Percentiles rank a stretch among this genome's conserved stretches.
These are phyloP conservation scores for Cyclopterus lumpus DNA, from an alignment of 2,797 vertebrate genomes.

Conservation along the genomic window DNA sequence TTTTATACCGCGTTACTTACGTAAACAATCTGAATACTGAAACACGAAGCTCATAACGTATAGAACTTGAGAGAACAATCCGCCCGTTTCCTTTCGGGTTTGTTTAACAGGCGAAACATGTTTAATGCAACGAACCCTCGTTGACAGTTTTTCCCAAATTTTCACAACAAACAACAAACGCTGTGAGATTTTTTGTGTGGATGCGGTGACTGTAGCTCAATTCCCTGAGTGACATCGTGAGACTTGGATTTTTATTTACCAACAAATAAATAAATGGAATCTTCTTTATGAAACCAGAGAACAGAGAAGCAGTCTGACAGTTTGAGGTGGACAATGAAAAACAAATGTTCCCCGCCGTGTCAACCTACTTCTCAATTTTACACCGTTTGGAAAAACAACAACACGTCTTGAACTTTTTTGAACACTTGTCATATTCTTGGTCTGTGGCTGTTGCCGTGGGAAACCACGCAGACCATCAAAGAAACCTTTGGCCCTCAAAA, in stretches of 20 bases:
- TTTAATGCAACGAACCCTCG: slow-evolving; percentile 14
- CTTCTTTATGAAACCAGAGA: background rate
- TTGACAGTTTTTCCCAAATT: slow-evolving; percentile 21
- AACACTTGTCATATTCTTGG: background rate
- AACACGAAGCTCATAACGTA: slow-evolving; percentile 1
- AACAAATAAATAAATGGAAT: no score
- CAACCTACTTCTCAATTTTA: background rate
- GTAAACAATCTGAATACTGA: background rate
- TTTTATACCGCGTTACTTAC: background rate
- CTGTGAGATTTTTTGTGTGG: background rate
- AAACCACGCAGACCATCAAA: background rate
- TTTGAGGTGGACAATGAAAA: slow-evolving; percentile 1
- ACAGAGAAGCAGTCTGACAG: background rate
- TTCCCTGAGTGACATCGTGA: no score
- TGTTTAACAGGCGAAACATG: slow-evolving; percentile 6
- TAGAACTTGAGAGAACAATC: no score
- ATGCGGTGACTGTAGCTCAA: no score
- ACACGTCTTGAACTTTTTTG: background rate
- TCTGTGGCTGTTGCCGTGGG: background rate
- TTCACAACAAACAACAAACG: slow-evolving; percentile 19
- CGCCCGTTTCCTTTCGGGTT: background rate
- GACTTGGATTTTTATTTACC: no score
- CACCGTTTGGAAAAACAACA: background rate
- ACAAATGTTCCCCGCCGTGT: background rate
- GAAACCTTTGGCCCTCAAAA: background rate